Evolutionary conservation across 2,888 invertebrate genomes (phyloP).

Genomic region (Tenthredo notha): DNA sequence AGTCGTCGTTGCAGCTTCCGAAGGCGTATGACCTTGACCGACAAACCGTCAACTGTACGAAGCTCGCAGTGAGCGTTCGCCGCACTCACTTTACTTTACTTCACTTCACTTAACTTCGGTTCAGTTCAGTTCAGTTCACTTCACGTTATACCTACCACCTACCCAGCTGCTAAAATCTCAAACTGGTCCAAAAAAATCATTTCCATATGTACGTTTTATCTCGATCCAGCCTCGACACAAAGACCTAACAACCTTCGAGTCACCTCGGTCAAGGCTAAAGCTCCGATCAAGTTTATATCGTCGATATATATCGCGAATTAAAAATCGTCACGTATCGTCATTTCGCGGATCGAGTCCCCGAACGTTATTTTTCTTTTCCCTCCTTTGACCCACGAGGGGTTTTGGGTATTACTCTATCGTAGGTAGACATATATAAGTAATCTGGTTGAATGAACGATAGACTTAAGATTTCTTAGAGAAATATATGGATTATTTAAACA

Average conservation of each 20-base stretch:
- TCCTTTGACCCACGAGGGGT: too few species aligned
- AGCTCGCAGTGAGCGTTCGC: constrained; percentile 16
- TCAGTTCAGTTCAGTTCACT: neutral
- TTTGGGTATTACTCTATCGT: too few species aligned
- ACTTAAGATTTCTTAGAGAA: neutral
- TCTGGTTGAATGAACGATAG: too few species aligned
- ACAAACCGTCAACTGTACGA: constrained; percentile 41
- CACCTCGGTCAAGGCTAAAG: constrained; percentile 10
- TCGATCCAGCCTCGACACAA: neutral
- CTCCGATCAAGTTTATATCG: constrained; percentile 2
- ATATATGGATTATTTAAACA: neutral
- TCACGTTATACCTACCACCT: neutral
- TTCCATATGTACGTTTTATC: neutral
- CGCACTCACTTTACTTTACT: constrained; percentile 5
- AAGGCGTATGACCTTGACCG: constrained; percentile 52
- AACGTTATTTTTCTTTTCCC: too few species aligned
- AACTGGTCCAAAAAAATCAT: neutral
- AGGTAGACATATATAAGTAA: too few species aligned
- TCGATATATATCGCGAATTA: neutral
- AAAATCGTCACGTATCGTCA: neutral
- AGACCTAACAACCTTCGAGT: constrained; percentile 15
- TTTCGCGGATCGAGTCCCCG: too few species aligned
- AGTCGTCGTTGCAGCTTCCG: constrained; percentile 45
- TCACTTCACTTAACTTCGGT: neutral
- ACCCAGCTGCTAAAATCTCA: neutral